Percentiles rank a stretch among this genome's conserved stretches.
These are phyloP conservation scores for Amblyopsis rosae DNA, from an alignment of 2,113 vertebrate genomes.

Conservation along the genomic window DNA sequence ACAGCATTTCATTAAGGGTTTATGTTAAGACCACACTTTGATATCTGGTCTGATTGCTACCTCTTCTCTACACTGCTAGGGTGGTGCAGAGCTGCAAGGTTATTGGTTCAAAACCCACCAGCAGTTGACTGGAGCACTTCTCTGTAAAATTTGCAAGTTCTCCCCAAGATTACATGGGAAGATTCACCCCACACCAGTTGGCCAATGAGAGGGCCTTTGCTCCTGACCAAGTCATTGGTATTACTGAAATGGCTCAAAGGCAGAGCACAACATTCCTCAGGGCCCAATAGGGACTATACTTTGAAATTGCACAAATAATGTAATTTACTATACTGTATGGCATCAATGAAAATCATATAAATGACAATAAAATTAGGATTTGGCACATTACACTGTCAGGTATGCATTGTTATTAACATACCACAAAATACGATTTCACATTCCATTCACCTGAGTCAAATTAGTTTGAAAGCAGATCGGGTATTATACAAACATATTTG, in stretches of 20 bases:
- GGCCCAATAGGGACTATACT: too few species aligned
- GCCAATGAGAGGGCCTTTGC: too few species aligned
- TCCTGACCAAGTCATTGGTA: too few species aligned
- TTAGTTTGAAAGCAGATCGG: background rate
- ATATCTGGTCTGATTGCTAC: background rate
- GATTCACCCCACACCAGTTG: background rate
- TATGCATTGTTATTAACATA: conserved; percentile 11
- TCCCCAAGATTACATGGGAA: background rate
- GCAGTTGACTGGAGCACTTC: background rate
- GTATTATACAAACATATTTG: background rate
- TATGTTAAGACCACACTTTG: conserved; percentile 2
- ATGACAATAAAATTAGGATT: background rate
- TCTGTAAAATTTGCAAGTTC: background rate
- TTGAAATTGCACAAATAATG: too few species aligned
- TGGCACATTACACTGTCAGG: background rate
- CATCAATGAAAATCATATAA: background rate
- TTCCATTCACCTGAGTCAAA: conserved; percentile 35
- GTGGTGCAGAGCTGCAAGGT: background rate
- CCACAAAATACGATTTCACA: conserved; percentile 14
- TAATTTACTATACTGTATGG: conserved; percentile 22
- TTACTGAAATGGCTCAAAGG: too few species aligned
- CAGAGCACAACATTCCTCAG: too few species aligned
- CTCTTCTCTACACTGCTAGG: background rate
- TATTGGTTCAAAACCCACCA: too few species aligned
- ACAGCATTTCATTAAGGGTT: conserved; percentile 21